Evolutionary conservation across 2,797 vertebrate species (phyloP).

Genomic region (Anableps anableps): DNA sequence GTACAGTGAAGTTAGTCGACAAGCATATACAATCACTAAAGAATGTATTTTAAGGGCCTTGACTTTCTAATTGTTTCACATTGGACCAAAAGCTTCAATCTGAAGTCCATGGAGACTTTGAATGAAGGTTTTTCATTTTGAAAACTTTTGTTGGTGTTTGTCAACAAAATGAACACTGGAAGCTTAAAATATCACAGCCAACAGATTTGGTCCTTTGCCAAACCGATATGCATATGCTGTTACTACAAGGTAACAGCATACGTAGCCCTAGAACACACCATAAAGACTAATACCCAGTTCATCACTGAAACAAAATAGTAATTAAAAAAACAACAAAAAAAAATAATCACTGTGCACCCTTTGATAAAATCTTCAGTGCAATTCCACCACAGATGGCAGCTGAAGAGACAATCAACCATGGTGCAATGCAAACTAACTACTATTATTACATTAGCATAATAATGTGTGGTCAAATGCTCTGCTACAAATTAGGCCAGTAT

Average conservation of each 20-base stretch:
- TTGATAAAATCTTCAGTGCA: background rate
- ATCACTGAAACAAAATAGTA: background rate
- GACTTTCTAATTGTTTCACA: no score
- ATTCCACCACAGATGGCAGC: background rate
- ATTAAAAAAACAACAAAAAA: background rate
- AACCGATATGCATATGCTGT: background rate
- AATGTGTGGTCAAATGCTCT: background rate
- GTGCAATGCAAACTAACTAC: background rate
- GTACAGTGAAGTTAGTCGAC: no score
- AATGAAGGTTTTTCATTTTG: background rate
- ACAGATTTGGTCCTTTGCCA: background rate
- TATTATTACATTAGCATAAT: background rate
- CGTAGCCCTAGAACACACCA: background rate
- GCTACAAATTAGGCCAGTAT: background rate
- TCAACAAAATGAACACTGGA: background rate
- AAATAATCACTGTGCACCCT: background rate
- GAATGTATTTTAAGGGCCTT: no score
- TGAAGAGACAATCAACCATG: slow-evolving; percentile 2
- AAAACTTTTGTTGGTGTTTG: background rate
- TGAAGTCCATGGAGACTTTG: background rate
- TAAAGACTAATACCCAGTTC: no score
- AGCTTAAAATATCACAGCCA: background rate
- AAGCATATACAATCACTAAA: no score
- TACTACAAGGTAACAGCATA: background rate
- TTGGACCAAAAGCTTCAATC: no score